Base-by-base conservation (phyloP, 2,113 vertebrate genomes). In the Sus scrofa region DNA sequence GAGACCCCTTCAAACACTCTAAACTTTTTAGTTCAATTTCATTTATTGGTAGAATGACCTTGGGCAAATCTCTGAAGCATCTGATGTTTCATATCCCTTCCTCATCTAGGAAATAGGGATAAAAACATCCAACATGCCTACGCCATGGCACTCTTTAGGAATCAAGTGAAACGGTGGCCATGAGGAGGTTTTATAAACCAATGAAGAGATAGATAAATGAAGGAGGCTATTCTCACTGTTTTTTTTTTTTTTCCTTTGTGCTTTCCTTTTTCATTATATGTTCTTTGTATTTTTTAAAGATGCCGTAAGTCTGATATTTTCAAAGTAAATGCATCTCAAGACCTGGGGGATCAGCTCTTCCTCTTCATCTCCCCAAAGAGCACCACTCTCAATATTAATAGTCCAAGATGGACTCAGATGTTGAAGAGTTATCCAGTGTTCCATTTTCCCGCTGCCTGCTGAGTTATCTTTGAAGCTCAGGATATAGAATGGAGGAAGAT, bases 311-410 rank as follows among this genome's bases (percentile, higher is more conserved):
- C 56, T 92, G 54, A 85, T 74, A 79, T 84, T 90, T 86, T 95
- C 94, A 94, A 94, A 93, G 88, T n/a, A 92, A 92, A 92, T 91
- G 65, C 32, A 86, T 91, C 75, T 94, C 71, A 81, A 94, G 77
- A 77, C 52, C 60, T 73, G 67, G n/a, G 30, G 3, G 75, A n/a
- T 56, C 7, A 50, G n/a, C 56, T 84, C 58, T 95, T 63, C 73
- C 56, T 84, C 58, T 95, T 63, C 73, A 62, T 34, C 79, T 86
- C 73, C n/a, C 34, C 75, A 58, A 73, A 91, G 20, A 93, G 93
- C 24, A 18, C 30, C 56, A 32, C 73, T 93, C 16, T 58, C 9
- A 16, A 19, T 68, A 92, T 67, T 96, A 95, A 62, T 6, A 93
- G 54, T 60, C 60, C 37, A 37, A 83, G 83, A 90, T 81, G 74